A percentile compares a stretch with the other conserved stretches of the same genome.
phyloP scores from a whole-genome alignment of 2,113 vertebrate genomes.

The Odocoileus virginianus region DNA sequence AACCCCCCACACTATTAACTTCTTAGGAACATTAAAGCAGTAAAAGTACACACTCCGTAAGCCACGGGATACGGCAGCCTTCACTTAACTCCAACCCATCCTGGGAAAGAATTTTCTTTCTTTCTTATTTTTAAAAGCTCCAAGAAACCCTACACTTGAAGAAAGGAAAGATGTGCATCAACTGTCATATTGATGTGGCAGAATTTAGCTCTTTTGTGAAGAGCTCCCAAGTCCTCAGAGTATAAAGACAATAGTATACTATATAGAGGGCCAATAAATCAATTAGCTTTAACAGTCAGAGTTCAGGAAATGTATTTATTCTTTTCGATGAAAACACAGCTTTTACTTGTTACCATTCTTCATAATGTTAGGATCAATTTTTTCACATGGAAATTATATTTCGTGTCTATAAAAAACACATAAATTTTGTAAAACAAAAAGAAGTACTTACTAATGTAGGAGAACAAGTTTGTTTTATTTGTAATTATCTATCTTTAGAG shows the following conservation, averaged over 20 bases:
- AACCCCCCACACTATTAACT: constrained; percentile 57
- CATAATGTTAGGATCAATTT: constrained; percentile 82
- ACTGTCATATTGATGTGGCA: constrained; percentile 85
- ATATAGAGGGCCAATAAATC: constrained; percentile 92
- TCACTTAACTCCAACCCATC: constrained; percentile 70
- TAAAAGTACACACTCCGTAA: constrained; percentile 78
- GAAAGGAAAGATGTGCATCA: constrained; percentile 83
- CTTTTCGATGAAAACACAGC: constrained; percentile 83
- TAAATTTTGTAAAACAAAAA: constrained; percentile 77
- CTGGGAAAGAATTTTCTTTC: constrained; percentile 39
- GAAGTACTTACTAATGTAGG: constrained; percentile 69
- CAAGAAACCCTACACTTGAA: constrained; percentile 62
- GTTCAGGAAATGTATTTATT: constrained; percentile 88
- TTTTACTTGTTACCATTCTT: constrained; percentile 81
- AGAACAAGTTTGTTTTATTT: constrained; percentile 84
- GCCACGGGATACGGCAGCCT: constrained; percentile 75
- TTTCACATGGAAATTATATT: constrained; percentile 85
- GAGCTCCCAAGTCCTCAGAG: constrained; percentile 87
- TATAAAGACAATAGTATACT: constrained; percentile 88
- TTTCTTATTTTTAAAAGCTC: constrained; percentile 45
- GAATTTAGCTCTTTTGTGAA: constrained; percentile 86
- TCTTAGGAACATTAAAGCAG: constrained; percentile 50
- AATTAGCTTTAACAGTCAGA: constrained; percentile 88
- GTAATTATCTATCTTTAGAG: constrained; percentile 83
- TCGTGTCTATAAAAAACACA: constrained; percentile 79